Evolutionary conservation across 2,797 vertebrate genomes (phyloP).

Genomic region (Percopsis omiscomaycus): DNA sequence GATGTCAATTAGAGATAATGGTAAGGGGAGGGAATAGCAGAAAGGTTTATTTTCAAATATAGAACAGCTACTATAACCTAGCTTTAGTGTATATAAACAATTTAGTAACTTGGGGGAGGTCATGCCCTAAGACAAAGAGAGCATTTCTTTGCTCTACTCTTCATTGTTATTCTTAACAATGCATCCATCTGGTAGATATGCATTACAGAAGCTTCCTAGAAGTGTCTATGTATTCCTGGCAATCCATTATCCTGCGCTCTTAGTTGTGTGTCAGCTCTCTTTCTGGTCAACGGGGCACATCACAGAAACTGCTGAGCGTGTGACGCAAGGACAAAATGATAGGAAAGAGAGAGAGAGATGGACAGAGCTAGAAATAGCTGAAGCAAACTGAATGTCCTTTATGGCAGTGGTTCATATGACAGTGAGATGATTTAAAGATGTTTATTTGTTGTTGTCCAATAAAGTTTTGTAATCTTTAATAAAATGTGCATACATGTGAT

Average conservation of each 20-base stretch:
- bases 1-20: no score
- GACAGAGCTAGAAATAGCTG: slow-evolving; percentile 15
- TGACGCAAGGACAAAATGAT: slow-evolving; percentile 36
- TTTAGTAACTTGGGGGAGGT: background rate
- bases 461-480: no score
- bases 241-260: slow-evolving; percentile 8
- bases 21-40: no score
- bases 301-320: slow-evolving; percentile 58
- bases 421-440: background rate
- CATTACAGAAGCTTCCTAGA: background rate
- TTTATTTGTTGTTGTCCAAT: no score
- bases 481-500: no score
- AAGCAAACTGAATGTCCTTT: slow-evolving; percentile 44
- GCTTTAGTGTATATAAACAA: background rate
- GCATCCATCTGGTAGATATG: slow-evolving; percentile 2
- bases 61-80: no score
- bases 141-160: background rate
- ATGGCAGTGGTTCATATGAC: slow-evolving; percentile 63
- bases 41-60: no score
- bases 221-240: no score
- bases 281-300: slow-evolving; percentile 38
- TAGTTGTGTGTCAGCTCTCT: slow-evolving; percentile 21
- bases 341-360: slow-evolving; percentile 1
- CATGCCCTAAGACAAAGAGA: background rate
- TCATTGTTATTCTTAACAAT: slow-evolving; percentile 5